A percentile compares a stretch with the other conserved stretches of the same genome.
Evolutionary conservation across 2,797 vertebrate genomes (phyloP).

Genomic region (Rousettus madagascariensis): DNA sequence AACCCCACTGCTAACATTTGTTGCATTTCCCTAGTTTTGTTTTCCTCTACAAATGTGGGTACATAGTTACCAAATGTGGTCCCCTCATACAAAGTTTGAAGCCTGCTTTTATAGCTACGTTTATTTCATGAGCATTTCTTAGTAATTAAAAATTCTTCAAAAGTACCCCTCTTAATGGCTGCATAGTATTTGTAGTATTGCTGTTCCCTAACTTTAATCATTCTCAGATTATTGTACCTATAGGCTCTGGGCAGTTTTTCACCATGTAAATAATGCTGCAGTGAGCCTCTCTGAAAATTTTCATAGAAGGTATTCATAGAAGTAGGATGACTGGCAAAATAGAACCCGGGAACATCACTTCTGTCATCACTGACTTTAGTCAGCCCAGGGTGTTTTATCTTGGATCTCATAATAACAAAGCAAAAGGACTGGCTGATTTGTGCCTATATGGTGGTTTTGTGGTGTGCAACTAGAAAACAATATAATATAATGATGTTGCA

Average conservation of each 20-base stretch:
- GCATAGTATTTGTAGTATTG: neutral
- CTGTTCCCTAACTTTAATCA: neutral
- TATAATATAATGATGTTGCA: neutral
- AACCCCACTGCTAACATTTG: neutral
- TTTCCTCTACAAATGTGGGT: neutral
- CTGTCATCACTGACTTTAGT: neutral
- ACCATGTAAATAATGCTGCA: neutral
- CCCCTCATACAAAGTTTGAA: neutral
- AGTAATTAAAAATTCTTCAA: neutral
- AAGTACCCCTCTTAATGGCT: neutral
- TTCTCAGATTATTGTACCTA: neutral
- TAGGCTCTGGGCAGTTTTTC: neutral
- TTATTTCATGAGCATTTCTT: neutral
- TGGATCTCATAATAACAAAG: neutral
- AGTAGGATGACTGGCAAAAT: conserved; percentile 7
- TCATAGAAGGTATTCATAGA: neutral
- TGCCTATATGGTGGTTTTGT: neutral
- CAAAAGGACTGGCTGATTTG: neutral
- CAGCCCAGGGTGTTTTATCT: neutral
- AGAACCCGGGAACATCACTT: neutral
- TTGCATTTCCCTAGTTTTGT: neutral
- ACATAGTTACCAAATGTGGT: neutral
- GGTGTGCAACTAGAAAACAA: neutral
- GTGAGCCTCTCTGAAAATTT: neutral
- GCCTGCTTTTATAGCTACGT: neutral